These are phyloP conservation scores for Orchesella cincta DNA, from an alignment of 1,140 invertebrate genomes.

Conservation along the genomic window DNA sequence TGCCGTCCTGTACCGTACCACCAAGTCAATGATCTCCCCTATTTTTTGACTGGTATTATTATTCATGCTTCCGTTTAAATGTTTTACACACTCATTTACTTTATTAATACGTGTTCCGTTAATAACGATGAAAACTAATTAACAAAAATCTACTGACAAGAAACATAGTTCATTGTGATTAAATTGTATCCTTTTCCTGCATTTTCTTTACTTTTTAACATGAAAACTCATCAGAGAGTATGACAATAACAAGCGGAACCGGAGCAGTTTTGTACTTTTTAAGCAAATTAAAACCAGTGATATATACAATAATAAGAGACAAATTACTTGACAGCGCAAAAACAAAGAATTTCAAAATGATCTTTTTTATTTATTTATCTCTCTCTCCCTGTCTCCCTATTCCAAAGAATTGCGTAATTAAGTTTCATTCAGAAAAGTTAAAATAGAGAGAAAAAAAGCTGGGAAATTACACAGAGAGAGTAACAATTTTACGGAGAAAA, in stretches of 20 bases:
- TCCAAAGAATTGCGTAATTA: conserved; percentile 13
- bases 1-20: background rate
- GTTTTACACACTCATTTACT: background rate
- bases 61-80: background rate
- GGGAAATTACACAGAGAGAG: background rate
- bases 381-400: background rate
- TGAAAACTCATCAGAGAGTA: too few relatives aligned
- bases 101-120: background rate
- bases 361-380: background rate
- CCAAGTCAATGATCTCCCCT: background rate
- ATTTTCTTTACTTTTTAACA: too few relatives aligned
- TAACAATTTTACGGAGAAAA: background rate
- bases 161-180: background rate
- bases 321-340: conserved; percentile 9
- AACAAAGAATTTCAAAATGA: conserved; percentile 24
- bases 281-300: conserved; percentile 21
- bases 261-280: too few relatives aligned
- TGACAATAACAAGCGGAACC: too few relatives aligned
- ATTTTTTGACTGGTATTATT: background rate
- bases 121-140: conserved; percentile 17
- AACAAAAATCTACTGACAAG: background rate
- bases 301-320: conserved; percentile 20
- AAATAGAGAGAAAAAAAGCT: background rate
- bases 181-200: background rate
- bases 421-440: conserved; percentile 11